These are phyloP conservation scores for Cheilosia vernalis DNA, from an alignment of 2,888 invertebrate species.

Conservation along the genomic window DNA sequence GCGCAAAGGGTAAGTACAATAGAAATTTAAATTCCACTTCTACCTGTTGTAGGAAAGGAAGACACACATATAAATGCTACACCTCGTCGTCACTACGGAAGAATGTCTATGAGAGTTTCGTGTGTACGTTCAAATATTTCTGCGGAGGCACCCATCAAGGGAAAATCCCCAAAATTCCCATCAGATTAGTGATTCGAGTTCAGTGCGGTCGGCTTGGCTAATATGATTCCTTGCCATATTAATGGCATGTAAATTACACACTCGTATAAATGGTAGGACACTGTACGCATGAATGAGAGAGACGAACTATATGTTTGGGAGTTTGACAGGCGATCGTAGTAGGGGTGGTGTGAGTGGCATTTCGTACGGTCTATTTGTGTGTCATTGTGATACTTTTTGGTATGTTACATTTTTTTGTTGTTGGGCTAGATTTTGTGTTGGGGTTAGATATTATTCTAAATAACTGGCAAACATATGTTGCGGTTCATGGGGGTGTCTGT, in stretches of 20 bases:
- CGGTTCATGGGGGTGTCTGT: conserved; percentile 38
- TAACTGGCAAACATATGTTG: conserved; percentile 70
- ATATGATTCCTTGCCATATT: conserved; percentile 59
- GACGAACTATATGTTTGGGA: conserved; percentile 11
- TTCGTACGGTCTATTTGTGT: conserved; percentile 52
- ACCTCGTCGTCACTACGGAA: not conserved
- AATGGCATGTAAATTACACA: conserved; percentile 67
- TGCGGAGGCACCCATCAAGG: not conserved
- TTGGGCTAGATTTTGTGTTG: conserved; percentile 6
- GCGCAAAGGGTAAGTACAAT: conserved; percentile 52
- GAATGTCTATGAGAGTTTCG: conserved; percentile 2
- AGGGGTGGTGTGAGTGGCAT: conserved; percentile 36
- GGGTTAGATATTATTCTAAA: conserved; percentile 59
- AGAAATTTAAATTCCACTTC: not conserved
- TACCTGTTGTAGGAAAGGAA: conserved; percentile 29
- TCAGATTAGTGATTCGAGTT: conserved; percentile 59
- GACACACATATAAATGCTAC: conserved; percentile 5
- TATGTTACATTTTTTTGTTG: not conserved
- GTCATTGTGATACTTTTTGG: conserved; percentile 37
- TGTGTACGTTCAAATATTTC: conserved; percentile 50
- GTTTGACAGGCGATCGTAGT: not conserved
- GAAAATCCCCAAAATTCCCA: conserved; percentile 48
- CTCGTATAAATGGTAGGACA: conserved; percentile 28
- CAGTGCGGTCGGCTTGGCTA: conserved; percentile 52
- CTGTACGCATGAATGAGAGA: conserved; percentile 15